A percentile compares a stretch with the other conserved stretches of the same genome.
phyloP scores from a whole-genome alignment of 2,888 invertebrate genomes.

The Acleris emargana region DNA sequence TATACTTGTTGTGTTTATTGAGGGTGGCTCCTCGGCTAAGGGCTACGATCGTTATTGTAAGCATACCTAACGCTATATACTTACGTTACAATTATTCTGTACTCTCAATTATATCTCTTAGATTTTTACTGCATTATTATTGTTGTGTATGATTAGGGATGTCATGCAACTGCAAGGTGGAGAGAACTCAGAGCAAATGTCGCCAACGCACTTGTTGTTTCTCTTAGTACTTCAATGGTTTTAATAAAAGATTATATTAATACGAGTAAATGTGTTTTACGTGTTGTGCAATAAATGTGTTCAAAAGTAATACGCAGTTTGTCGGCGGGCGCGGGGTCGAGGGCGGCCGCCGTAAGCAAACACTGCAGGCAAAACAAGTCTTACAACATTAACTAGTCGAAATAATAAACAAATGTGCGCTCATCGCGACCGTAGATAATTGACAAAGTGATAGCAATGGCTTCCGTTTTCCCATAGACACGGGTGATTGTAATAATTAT shows the following conservation, averaged over 20 bases:
- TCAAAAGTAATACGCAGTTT: background rate
- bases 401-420: too few species aligned
- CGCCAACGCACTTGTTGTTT: background rate
- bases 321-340: background rate
- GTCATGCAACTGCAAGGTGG: background rate
- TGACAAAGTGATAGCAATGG: too few species aligned
- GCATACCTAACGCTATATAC: slow-evolving; percentile 9
- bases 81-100: slow-evolving; percentile 16
- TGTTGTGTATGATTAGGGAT: slow-evolving; percentile 16
- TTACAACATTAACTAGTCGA: background rate
- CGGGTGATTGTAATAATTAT: too few species aligned
- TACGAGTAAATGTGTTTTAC: background rate
- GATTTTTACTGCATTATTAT: slow-evolving; percentile 13
- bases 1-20: too few species aligned
- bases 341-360: background rate
- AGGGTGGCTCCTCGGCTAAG: background rate
- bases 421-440: too few species aligned
- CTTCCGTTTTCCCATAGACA: too few species aligned
- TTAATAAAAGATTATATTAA: slow-evolving; percentile 4
- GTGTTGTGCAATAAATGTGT: background rate
- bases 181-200: background rate
- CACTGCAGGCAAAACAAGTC: background rate
- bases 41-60: slow-evolving; percentile 2
- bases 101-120: slow-evolving; percentile 29
- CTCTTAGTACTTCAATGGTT: background rate